Evolutionary conservation across 2,113 vertebrate species (phyloP), one percentile per base, ranked within the genome.

Genomic region (Apteryx owenii): DNA sequence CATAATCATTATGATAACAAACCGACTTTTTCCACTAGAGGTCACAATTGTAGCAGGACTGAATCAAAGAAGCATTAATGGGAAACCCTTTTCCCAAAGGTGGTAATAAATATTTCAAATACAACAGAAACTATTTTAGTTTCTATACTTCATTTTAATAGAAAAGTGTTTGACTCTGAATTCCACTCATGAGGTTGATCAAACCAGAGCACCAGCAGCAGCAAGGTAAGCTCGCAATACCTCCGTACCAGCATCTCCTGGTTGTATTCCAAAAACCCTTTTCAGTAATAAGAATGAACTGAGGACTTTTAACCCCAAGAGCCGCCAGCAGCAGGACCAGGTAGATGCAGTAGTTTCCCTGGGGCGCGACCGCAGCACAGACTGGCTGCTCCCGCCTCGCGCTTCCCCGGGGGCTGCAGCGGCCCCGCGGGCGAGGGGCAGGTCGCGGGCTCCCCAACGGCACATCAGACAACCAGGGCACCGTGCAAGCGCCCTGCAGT

Each of bases 31-130:
- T 38, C 97, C 98, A 90, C 97, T 98, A 98, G 98, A 98, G 97
- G 98, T 96, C 98, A 98, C 96, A 84, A 95, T 89, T 98, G 95
- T 29, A 95, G 87, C 77, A 85, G 73, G 50, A 90, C 76, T 88
- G 79, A 93, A 62, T 29, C 46, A 61, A 44, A 53, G 40, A 14
- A 48, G 42, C 36, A 11, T 62, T 29, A 66, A 12, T 1, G 44
- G 15, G 28, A 97, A 75, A 85, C 3, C 5, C 5, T 79, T 36
- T 23, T 56, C 48, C 20, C 36, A 77, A 31, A 33, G 0, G 4
- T 14, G 3, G 1, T 20, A 84, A 48, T 20, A 44, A 44, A 29
- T 48, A 50, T 21, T 89, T 50, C 4, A 81, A 72, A 19, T 31
- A 50, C 13, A 48, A 25, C 31, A n/a, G 31, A 20, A 65, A 7